These are phyloP conservation scores for Cirrhinus mrigala DNA, from an alignment of 2,797 vertebrate species.

Conservation along the genomic window DNA sequence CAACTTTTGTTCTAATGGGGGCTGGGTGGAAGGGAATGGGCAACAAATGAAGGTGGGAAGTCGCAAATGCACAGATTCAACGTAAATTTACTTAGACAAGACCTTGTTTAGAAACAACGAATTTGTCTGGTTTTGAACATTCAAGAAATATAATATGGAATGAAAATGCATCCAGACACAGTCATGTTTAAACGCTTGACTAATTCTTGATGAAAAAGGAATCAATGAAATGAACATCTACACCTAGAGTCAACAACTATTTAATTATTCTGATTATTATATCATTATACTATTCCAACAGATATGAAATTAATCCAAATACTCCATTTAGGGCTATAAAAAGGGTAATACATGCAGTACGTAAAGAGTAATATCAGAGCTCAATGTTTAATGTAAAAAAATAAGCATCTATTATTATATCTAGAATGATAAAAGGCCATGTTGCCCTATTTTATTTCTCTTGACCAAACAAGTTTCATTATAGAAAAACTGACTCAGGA, in stretches of 20 bases:
- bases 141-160: neutral
- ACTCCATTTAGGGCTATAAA: neutral
- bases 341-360: neutral
- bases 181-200: neutral
- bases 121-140: neutral
- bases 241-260: neutral
- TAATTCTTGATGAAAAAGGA: neutral
- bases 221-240: neutral
- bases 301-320: neutral
- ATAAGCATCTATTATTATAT: neutral
- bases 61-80: neutral
- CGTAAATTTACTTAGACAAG: neutral
- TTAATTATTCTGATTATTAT: neutral
- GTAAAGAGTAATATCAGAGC: too few relatives aligned
- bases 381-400: neutral
- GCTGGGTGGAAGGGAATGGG: neutral
- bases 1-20: slow-evolving; percentile 4
- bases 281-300: neutral
- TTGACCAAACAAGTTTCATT: neutral
- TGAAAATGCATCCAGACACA: neutral
- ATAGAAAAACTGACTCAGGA: neutral
- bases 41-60: neutral
- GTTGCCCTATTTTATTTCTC: neutral
- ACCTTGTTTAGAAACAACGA: neutral
- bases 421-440: neutral